Percentiles rank a stretch among this genome's conserved stretches.
Conservation (phyloP, 2,888 invertebrate species). For the Hirtodrosophila duncani region DNA sequence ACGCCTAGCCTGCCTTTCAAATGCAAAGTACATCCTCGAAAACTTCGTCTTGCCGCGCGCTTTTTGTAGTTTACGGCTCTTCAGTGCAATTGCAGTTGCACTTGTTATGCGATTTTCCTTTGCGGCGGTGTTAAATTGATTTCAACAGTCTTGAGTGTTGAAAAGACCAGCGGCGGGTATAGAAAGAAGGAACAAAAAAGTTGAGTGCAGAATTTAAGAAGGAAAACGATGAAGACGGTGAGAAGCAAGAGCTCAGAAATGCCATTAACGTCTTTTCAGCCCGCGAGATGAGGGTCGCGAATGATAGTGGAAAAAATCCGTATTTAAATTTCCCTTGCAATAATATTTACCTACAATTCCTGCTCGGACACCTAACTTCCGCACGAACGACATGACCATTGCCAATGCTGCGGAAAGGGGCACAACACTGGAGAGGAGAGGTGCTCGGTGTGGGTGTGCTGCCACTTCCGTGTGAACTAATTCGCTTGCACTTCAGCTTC, state of each 20-base stretch:
- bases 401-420: neutral
- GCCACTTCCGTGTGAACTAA: slow-evolving; percentile 71
- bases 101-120: slow-evolving; percentile 32
- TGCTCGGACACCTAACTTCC: slow-evolving; percentile 67
- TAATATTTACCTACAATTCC: slow-evolving; percentile 70
- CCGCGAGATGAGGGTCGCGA: slow-evolving; percentile 1
- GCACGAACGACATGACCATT: slow-evolving; percentile 44
- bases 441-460: slow-evolving; percentile 18
- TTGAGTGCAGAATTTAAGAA: slow-evolving; percentile 23
- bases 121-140: no score
- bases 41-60: slow-evolving; percentile 2
- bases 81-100: slow-evolving; percentile 17
- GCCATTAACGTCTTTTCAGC: slow-evolving; percentile 33
- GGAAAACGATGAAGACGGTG: slow-evolving; percentile 16
- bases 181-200: no score
- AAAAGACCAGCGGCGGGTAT: no score
- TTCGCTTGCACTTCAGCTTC: slow-evolving; percentile 59
- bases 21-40: neutral
- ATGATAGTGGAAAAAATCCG: slow-evolving; percentile 56
- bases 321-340: slow-evolving; percentile 61
- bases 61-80: slow-evolving; percentile 26
- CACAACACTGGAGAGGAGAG: neutral
- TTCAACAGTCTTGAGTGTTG: slow-evolving; percentile 27
- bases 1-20: no score
- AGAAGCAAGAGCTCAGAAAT: slow-evolving; percentile 31